Base-by-base conservation (phyloP, 2,888 invertebrate species). In the Ophonus ardosiacus region DNA sequence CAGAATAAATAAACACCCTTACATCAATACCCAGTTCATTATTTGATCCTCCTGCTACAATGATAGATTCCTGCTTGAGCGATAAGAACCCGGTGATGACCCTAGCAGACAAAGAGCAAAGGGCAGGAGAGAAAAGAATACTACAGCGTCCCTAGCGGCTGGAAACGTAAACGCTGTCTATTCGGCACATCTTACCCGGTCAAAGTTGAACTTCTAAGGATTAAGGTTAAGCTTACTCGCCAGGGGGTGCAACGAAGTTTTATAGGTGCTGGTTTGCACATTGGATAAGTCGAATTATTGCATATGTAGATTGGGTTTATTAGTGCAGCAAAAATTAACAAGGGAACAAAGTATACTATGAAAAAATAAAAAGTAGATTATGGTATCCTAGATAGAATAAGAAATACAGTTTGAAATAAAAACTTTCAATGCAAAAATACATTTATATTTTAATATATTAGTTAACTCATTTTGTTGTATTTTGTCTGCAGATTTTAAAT, bases 41-140 rank as follows among this genome's bases (percentile, higher is more conserved):
- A 83, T 83, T 76, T 83, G 83, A 74, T 83, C 43, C 61, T 51
- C 74, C 57, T 83, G 74, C 56, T 74, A 83, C 83, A 83, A 76
- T 83, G 83, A 83, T 83, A 83, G 83, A 71, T 83, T 74, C 76
- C 74, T 59, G 71, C 61, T 38, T 38, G 31, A 15, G 40, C 40
- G 83, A 83, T 83, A 83, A 83, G 76, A 43, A 76, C 10, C 71
- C 59, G 59, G 59, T 76, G 83, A 83, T 83, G 83, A 83, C 76
- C 83, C 83, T 83, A 51, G 57, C 13, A 74, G 43, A 74, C 71
- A 74, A 68, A 74, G 71, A 74, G 43, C 43, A 51, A 51, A 51
- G 43, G 43, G 43, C 43, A 51, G 43, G 43, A 51, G 31, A 4
- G 31, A 51, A 51, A 51, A 51, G 43, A 51, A 13, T 51, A 80